Conservation (phyloP, 1,140 invertebrate genomes). For the Helicoverpa zea region DNA sequence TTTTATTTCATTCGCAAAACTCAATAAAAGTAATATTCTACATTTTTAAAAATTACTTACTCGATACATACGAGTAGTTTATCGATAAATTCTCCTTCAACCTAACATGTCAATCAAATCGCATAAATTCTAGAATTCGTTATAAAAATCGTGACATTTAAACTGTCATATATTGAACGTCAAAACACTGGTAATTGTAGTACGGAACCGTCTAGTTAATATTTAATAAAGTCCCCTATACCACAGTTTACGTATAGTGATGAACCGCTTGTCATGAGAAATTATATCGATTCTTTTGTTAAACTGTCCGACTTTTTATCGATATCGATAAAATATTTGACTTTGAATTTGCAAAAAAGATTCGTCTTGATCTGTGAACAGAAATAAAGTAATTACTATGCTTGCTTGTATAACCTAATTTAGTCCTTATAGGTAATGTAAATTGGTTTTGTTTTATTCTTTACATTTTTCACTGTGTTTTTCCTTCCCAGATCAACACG, state of each 20-base stretch:
- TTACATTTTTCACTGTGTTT: constrained; percentile 32
- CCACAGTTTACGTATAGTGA: constrained; percentile 5
- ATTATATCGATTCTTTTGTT: background rate
- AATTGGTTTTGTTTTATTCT: background rate
- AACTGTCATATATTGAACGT: constrained; percentile 8
- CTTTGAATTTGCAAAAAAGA: too few relatives aligned
- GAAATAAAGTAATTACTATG: too few relatives aligned
- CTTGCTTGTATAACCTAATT: background rate
- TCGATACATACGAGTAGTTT: too few relatives aligned
- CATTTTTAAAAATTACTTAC: too few relatives aligned
- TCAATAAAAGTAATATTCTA: too few relatives aligned
- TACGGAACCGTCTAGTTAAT: constrained; percentile 39
- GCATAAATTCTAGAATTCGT: background rate
- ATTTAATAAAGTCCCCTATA: constrained; percentile 42
- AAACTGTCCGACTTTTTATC: background rate
- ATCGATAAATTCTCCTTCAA: background rate
- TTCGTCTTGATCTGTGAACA: too few relatives aligned
- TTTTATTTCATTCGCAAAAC: too few relatives aligned
- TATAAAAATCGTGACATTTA: constrained; percentile 30
- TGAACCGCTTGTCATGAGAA: background rate
- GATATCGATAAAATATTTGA: background rate
- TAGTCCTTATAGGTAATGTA: background rate
- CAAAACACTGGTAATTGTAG: constrained; percentile 49
- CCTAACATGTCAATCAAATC: background rate
- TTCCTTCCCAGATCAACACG: constrained; percentile 30